A percentile compares a stretch with the other conserved stretches of the same genome.
Conservation (phyloP, 92 coral and sea anemone genomes). For the Hydrozoanthus gracilis region DNA sequence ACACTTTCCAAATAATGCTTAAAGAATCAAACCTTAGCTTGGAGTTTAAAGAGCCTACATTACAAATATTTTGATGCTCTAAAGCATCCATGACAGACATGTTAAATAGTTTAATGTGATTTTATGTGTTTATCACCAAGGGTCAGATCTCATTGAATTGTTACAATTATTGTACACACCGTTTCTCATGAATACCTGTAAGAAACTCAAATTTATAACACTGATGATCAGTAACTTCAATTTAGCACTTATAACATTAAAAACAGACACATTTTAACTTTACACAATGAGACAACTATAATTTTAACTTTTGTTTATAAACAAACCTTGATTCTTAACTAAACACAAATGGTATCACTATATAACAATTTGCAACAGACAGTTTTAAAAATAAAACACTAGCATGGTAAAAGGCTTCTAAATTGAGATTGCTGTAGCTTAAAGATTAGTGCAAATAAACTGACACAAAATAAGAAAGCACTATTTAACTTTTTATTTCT, state of each 20-base stretch:
- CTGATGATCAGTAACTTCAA: neutral
- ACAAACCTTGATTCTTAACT: neutral
- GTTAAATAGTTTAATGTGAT: neutral
- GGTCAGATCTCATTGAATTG: neutral
- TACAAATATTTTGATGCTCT: too few relatives aligned
- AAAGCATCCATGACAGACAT: too few relatives aligned
- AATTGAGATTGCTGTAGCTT: too few relatives aligned
- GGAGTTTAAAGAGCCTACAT: too few relatives aligned
- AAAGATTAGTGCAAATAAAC: too few relatives aligned
- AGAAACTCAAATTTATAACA: constrained; percentile 36
- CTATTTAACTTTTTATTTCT: neutral
- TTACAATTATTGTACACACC: neutral
- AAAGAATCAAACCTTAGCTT: too few relatives aligned
- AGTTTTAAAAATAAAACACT: too few relatives aligned
- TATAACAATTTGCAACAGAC: too few relatives aligned
- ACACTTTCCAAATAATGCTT: too few relatives aligned
- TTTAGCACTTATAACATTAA: neutral
- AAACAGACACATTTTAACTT: neutral
- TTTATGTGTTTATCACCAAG: neutral
- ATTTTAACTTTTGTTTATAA: neutral
- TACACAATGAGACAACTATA: neutral
- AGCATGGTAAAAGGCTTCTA: too few relatives aligned
- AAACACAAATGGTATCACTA: too few relatives aligned
- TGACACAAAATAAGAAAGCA: neutral
- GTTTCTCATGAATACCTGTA: constrained; percentile 21